phyloP scores from a whole-genome alignment of 2,113 vertebrate genomes.

The Nyctereutes procyonoides region DNA sequence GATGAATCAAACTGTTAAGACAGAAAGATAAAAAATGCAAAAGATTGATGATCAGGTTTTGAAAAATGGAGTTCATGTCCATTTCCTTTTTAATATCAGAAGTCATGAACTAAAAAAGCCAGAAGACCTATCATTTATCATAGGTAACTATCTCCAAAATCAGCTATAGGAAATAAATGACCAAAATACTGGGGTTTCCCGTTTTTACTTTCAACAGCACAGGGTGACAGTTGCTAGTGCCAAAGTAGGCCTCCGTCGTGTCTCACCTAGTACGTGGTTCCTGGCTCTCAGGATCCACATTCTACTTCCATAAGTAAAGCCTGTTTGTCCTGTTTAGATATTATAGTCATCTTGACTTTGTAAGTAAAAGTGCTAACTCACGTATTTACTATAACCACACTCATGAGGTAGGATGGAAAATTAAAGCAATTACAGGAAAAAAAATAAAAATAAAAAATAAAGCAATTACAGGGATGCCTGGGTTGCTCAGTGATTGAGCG shows the following conservation, averaged over 20 bases:
- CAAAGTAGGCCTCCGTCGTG: neutral
- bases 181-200: neutral
- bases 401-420: neutral
- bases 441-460: no score
- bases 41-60: neutral
- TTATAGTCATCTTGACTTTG: neutral
- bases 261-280: neutral
- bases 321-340: neutral
- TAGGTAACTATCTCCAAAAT: neutral
- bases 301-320: neutral
- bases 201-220: neutral
- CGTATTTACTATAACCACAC: neutral
- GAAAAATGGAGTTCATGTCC: neutral
- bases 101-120: neutral
- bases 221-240: neutral
- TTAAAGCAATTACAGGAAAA: neutral
- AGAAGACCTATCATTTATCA: neutral
- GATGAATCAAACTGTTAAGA: slow-evolving; percentile 43
- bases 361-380: neutral
- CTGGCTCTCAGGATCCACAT: neutral
- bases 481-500: no score
- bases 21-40: slow-evolving; percentile 20
- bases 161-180: neutral
- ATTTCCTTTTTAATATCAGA: slow-evolving; percentile 44
- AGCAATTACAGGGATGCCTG: no score